A percentile compares a stretch with the other conserved stretches of the same genome.
phyloP scores from a whole-genome alignment of 2,797 vertebrate genomes.

The Melanogrammus aeglefinus region DNA sequence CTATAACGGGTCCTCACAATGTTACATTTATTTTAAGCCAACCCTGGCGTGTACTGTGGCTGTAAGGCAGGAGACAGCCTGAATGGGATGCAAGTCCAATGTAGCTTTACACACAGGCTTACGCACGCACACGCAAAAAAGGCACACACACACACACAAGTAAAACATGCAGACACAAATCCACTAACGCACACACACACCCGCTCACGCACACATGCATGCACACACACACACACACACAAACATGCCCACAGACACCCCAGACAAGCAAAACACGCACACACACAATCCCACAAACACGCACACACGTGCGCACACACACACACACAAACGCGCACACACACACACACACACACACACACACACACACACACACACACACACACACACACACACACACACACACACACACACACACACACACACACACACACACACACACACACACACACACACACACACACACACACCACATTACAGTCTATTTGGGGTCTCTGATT shows the following conservation, averaged over 20 bases:
- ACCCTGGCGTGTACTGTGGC: background rate
- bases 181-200: no score
- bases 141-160: no score
- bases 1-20: background rate
- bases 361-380: no score
- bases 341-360: background rate
- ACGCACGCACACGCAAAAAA: no score
- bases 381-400: background rate
- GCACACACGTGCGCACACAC: no score
- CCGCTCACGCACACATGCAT: no score
- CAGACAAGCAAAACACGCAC: no score
- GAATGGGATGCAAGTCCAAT: background rate
- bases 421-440: background rate
- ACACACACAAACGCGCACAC: no score
- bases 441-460: conserved; percentile 2
- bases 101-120: background rate
- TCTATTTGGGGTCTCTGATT: background rate
- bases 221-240: no score
- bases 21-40: background rate
- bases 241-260: no score
- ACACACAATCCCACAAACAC: no score
- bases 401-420: background rate
- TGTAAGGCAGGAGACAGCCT: background rate
- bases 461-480: background rate
- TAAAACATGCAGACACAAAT: no score